Evolutionary conservation across 2,888 invertebrate species (phyloP).

Genomic region (Herminia tarsipennalis): DNA sequence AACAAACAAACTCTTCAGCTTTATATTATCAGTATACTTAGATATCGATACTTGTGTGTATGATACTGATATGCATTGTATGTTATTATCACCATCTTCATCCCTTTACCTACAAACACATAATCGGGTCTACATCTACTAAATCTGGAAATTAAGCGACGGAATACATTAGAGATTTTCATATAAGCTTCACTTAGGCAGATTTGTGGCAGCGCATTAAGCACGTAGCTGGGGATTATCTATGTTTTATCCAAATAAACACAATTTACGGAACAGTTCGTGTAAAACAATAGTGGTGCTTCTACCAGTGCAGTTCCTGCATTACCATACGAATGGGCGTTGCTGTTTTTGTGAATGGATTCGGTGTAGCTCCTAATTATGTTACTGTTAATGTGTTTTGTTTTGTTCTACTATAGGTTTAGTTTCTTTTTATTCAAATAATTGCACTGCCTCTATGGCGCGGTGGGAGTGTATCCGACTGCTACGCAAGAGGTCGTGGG

Average conservation of each 20-base stretch:
- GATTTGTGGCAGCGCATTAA: slow-evolving; percentile 27
- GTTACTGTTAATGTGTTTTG: slow-evolving; percentile 18
- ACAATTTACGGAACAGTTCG: slow-evolving; percentile 29
- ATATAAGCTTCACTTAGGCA: slow-evolving; percentile 27
- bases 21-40: no score
- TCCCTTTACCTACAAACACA: no score
- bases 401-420: slow-evolving; percentile 3
- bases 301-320: slow-evolving; percentile 22
- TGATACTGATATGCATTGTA: slow-evolving; percentile 22
- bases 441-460: no score
- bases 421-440: slow-evolving; percentile 16
- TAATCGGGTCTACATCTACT: slow-evolving; percentile 12
- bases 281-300: slow-evolving; percentile 34
- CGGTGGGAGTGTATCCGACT: no score
- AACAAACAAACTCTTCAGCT: no score
- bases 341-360: slow-evolving; percentile 42
- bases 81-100: slow-evolving; percentile 24
- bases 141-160: slow-evolving; percentile 23
- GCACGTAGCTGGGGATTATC: slow-evolving; percentile 35
- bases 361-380: slow-evolving; percentile 31
- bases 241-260: slow-evolving; percentile 34
- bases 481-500: no score
- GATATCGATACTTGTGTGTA: not conserved
- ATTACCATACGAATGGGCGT: slow-evolving; percentile 43
- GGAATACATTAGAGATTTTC: slow-evolving; percentile 25